Evolutionary conservation across 1,140 invertebrate genomes (phyloP), one percentile per base, ranked within the genome.

Genomic region (Dinoponera quadriceps): DNA sequence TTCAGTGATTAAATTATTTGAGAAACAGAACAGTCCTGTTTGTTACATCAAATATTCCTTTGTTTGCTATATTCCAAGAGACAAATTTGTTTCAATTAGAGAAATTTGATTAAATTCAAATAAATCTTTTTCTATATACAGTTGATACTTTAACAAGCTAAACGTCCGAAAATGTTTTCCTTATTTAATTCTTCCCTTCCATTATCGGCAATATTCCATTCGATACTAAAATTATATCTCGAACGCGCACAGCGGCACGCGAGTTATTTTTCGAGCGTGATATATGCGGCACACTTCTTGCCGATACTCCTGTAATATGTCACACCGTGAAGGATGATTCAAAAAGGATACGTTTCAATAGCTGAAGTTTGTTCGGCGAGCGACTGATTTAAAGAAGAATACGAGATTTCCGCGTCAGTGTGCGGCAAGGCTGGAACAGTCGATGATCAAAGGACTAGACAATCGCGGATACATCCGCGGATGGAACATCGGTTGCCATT

Each of bases 391-490:
- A 48, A 71, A 29, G 65, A 80, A 77, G 54, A 71, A 57, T 29
- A 57, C n/a, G 65, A n/a, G n/a, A 29, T 18, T 49, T 68, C 44
- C 65, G 38, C 38, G 44, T 51, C 49, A 38, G 29, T 49, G 25
- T 71, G 27, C 65, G 33, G 51, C 20, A 48, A 80, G 44, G 75
- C 33, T 44, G 22, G 38, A 38, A 48, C 20, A 57, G 22, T 71
- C 25, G 65, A 71, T 71, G 75, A 59, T 80, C 75, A 80, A 80
- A 80, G 65, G 51, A 71, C 51, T 29, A 80, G 49, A 33, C 51
- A 48, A 80, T 80, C 51, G 38, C 25, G 33, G 22, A 59, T 59
- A 80, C 65, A 55, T 57, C 33, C 51, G 75, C 13, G 16, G 22
- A 59, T 14, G 60, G 7, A 20, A 29, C 18, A 63, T 63, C 29